Base-by-base conservation (phyloP, 2,888 invertebrate species). In the Melanchra persicariae region DNA sequence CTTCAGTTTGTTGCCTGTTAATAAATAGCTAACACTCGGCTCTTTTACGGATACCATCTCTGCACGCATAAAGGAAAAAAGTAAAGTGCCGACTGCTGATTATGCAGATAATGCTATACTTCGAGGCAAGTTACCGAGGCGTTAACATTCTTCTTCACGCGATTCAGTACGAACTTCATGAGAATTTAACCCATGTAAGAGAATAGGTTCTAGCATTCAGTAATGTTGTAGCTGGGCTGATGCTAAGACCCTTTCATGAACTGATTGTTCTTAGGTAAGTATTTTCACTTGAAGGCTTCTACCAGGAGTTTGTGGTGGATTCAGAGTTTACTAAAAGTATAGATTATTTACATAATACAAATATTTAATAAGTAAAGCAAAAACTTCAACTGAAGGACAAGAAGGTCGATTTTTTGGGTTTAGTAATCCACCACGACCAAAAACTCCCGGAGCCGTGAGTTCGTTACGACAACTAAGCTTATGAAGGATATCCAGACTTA, bases 21-120 rank as follows among this genome's bases (percentile, higher is more conserved):
- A 47, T 26, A 51, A 30, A 59, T 49, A 54, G 30, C 22, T 30
- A 52, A 47, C 51, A n/a, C 43, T 7, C 26, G n/a, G n/a, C 45
- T 67, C 51, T 55, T 59, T 43, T 6, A 59, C 40, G 47, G 74
- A 75, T 68, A 54, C 1, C 15, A 75, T 75, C 69, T 51, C n/a
- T 8, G 43, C 69, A 69, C 43, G 59, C 37, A 24, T 17, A 12
- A 34, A 59, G 26, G 54, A 58, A 63, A 52, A 70, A 59, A 52
- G 43, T 37, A 19, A 59, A 62, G 43, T 55, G 69, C 58, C 52
- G 62, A 51, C 59, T 37, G 15, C 22, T 19, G 70, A 70, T 70
- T 63, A 51, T 37, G 12, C 43, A 51, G 75, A 69, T 69, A 75
- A 54, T 54, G 57, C 22, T n/a, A 9, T 26, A 52, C 12, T 19